Evolutionary conservation across 1,140 invertebrate species (phyloP), one percentile per base, ranked within the genome.

Genomic region (Polypedilum vanderplanki): DNA sequence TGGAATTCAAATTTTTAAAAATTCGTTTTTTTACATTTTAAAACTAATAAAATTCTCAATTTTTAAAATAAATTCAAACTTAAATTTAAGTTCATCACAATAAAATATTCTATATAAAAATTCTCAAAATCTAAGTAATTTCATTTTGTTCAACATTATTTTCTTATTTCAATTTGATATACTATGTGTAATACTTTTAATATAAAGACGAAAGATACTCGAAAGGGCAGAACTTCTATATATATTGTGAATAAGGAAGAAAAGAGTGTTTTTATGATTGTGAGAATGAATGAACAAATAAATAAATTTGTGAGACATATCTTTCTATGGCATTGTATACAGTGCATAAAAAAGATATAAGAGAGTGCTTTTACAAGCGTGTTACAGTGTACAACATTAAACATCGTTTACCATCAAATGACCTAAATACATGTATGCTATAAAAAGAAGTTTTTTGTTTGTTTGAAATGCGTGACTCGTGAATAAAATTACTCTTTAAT

Each of bases 341-440:
- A n/a, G 46, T 57, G 46, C 46, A 57, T 57, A 57, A 57, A 57
- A 57, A 57, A 46, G 15, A 46, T 46, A 15, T 46, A 46, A 46
- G 41, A 9, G 41, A 3, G 40, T 7, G 10, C 8, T 9, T 46
- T 46, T 15, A 15, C 9, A 15, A 15, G 15, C 15, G 41, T 46
- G 41, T 46, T 12, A 9, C 8, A 12, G 41, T 46, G 41, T 9
- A 46, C 24, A 33, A 57, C n/a, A 57, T 57, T 57, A 57, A 57
- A 57, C n/a, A 57, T 57, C 12, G 10, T 57, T 57, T 57, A n/a
- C 46, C 46, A 57, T 12, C 46, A 57, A 57, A 12, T 57, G 46
- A 57, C 46, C 46, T 57, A 57, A 1, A 57, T 46, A 46, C 8
- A n/a, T 12, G 0, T 57, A 12, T 12, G 15, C 3, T 4, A 4